These are phyloP conservation scores for Polyodon spathula DNA, from an alignment of 2,113 vertebrate species.

Conservation along the genomic window DNA sequence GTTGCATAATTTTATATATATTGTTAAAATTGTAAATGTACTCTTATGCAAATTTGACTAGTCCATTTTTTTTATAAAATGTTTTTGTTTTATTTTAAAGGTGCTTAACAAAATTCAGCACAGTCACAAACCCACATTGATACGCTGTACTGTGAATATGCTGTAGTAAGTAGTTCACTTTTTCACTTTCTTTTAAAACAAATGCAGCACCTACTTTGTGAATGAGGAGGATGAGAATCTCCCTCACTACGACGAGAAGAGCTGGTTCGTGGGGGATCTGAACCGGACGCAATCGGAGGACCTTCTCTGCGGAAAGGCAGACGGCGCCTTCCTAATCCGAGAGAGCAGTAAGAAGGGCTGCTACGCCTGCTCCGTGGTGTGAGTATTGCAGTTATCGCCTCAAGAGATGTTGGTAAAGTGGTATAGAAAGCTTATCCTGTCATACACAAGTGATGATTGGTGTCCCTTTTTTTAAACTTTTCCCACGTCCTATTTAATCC, in stretches of 20 bases:
- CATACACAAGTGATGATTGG: too few species aligned
- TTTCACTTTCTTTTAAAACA: slow-evolving; percentile 13
- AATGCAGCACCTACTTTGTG: slow-evolving; percentile 71
- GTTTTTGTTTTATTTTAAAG: too few species aligned
- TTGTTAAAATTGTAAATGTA: too few species aligned
- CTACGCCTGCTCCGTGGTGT: slow-evolving; percentile 97
- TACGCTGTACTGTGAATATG: background rate
- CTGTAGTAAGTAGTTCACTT: background rate
- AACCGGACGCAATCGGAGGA: slow-evolving; percentile 87
- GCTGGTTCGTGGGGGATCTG: slow-evolving; percentile 91
- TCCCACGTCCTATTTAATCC: slow-evolving; percentile 3
- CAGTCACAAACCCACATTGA: too few species aligned
- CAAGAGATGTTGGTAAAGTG: background rate
- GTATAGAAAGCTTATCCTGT: background rate
- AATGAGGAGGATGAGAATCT: slow-evolving; percentile 82
- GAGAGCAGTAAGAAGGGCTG: slow-evolving; percentile 95
- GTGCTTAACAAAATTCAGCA: too few species aligned
- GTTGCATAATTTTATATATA: too few species aligned
- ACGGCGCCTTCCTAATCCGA: slow-evolving; percentile 89
- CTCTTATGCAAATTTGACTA: too few species aligned
- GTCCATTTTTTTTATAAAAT: too few species aligned
- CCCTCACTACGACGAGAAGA: slow-evolving; percentile 83
- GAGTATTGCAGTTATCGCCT: slow-evolving; percentile 45
- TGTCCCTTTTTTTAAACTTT: background rate
- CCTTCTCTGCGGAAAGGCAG: slow-evolving; percentile 78